Evolutionary conservation across 2,797 vertebrate genomes (phyloP).

Genomic region (Myotis daubentonii): DNA sequence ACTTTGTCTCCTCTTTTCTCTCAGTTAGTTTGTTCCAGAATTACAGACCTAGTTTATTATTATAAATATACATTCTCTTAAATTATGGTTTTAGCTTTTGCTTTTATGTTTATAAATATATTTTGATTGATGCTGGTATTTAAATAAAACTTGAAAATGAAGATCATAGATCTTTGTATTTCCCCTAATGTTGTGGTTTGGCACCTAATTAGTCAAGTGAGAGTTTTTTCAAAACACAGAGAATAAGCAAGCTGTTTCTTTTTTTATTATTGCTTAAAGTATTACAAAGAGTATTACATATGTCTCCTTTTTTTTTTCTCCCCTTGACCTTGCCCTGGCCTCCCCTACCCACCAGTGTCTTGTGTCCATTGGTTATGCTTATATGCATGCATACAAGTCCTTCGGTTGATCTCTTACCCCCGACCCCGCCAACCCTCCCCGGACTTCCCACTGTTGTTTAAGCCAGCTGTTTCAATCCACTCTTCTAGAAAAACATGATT

Average conservation of each 20-base stretch:
- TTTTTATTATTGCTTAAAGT: too few species aligned
- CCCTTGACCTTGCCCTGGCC: too few species aligned
- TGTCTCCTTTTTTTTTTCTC: too few species aligned
- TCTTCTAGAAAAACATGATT: conserved; percentile 30
- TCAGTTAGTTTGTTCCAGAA: conserved; percentile 11
- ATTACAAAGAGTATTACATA: too few species aligned
- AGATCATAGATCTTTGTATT: neutral
- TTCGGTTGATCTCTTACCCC: too few species aligned
- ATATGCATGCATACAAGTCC: too few species aligned
- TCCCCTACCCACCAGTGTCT: too few species aligned
- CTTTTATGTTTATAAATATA: neutral
- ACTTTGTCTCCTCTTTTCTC: neutral
- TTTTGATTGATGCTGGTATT: neutral
- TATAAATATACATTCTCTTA: neutral
- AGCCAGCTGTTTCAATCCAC: neutral
- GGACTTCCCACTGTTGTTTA: neutral
- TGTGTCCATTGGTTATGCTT: too few species aligned
- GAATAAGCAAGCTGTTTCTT: neutral
- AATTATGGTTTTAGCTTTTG: neutral
- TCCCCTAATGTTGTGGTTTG: neutral
- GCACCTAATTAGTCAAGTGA: neutral
- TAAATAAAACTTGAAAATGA: conserved; percentile 21
- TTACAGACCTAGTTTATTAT: neutral
- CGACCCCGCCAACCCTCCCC: too few species aligned
- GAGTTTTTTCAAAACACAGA: neutral